Evolutionary conservation across 1,140 invertebrate genomes (phyloP).

Genomic region (Lasaia peninsularis): DNA sequence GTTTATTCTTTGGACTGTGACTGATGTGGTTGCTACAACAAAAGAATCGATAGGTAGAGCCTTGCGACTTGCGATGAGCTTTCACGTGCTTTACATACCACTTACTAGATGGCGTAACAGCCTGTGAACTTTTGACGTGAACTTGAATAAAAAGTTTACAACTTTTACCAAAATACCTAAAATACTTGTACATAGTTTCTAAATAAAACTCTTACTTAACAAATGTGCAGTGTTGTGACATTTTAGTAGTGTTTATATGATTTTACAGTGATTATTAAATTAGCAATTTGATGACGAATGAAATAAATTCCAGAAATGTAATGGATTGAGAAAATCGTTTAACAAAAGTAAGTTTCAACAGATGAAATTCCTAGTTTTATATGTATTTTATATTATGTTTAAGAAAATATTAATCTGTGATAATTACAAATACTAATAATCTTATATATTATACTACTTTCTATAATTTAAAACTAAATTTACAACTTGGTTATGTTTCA

Average conservation of each 20-base stretch:
- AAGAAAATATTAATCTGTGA: too few species aligned
- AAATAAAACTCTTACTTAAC: neutral
- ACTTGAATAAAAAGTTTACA: constrained; percentile 49
- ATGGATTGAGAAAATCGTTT: too few species aligned
- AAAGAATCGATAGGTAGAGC: constrained; percentile 38
- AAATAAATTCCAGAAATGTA: too few species aligned
- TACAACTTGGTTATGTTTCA: too few species aligned
- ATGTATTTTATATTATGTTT: too few species aligned
- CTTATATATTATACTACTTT: too few species aligned
- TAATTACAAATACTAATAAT: too few species aligned
- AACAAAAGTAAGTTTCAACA: too few species aligned
- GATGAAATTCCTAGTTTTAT: too few species aligned
- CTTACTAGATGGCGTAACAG: constrained; percentile 53
- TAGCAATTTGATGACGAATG: too few species aligned
- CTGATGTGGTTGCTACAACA: constrained; percentile 37
- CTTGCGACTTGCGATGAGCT: constrained; percentile 23
- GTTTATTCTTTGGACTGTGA: constrained; percentile 38
- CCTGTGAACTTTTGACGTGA: constrained; percentile 74
- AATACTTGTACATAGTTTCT: constrained; percentile 43
- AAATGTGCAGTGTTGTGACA: neutral
- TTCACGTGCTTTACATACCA: constrained; percentile 49
- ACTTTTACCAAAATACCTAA: constrained; percentile 71
- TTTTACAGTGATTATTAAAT: neutral
- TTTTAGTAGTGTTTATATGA: neutral
- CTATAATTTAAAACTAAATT: too few species aligned